Percentiles rank a stretch among this genome's conserved stretches.
Evolutionary conservation across 2,113 vertebrate species (phyloP).

Genomic region (Ceyx margarethae): DNA sequence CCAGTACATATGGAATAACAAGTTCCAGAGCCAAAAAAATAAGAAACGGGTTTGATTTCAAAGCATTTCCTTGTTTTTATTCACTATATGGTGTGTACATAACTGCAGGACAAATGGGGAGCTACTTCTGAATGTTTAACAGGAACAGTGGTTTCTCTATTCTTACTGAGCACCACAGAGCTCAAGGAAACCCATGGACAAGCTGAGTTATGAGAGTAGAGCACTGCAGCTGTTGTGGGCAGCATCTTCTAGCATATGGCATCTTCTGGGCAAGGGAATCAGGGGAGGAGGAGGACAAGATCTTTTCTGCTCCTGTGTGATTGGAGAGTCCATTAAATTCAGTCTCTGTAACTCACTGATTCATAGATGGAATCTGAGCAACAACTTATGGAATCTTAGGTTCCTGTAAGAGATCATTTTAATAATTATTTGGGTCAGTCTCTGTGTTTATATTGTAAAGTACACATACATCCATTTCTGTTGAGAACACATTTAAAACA

Average conservation of each 20-base stretch:
- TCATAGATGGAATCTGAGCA: not conserved
- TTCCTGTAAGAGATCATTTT: not conserved
- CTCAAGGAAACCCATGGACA: not conserved
- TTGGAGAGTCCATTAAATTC: not conserved
- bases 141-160: not conserved
- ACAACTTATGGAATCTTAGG: not conserved
- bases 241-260: not conserved
- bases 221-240: not conserved
- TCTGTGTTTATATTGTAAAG: not conserved
- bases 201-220: not conserved
- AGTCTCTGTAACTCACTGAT: not conserved
- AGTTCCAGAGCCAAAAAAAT: not conserved
- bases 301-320: not conserved
- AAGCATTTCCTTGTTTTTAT: not conserved
- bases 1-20: not conserved
- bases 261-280: not conserved
- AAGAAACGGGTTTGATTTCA: not conserved
- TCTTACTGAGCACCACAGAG: not conserved
- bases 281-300: not conserved
- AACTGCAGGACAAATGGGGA: not conserved
- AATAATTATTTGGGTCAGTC: not conserved
- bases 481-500: not conserved
- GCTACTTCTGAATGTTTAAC: not conserved
- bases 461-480: not conserved
- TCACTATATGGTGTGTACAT: not conserved